Conservation (phyloP, 2,888 invertebrate species). For the Chaetogeoica ovagalla region DNA sequence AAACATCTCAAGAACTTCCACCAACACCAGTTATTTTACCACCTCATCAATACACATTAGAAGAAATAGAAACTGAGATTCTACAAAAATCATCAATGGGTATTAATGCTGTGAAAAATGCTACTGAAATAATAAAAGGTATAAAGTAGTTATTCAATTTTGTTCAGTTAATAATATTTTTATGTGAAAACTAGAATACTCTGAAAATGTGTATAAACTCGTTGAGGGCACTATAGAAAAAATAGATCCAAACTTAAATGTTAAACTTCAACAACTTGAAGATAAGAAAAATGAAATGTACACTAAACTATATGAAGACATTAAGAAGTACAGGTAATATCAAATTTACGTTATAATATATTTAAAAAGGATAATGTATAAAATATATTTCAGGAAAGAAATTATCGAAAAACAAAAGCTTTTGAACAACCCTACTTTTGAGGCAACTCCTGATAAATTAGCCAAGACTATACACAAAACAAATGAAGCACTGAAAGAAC, state of each 20-base stretch:
- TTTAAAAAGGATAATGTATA: not conserved
- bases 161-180: not conserved
- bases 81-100: constrained; percentile 8
- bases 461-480: constrained; percentile 27
- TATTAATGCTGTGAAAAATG: constrained; percentile 22
- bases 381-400: constrained; percentile 36
- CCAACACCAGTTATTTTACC: not conserved
- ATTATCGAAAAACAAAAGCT: constrained; percentile 38
- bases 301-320: constrained; percentile 22
- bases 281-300: constrained; percentile 19
- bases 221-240: constrained; percentile 17
- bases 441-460: constrained; percentile 25
- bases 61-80: constrained; percentile 47
- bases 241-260: constrained; percentile 36
- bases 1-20: constrained; percentile 11
- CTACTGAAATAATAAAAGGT: constrained; percentile 41
- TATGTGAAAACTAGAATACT: constrained; percentile 21
- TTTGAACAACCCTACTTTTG: constrained; percentile 27
- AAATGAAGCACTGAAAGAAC: constrained; percentile 24
- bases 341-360: not conserved
- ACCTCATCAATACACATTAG: constrained; percentile 27
- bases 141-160: not conserved
- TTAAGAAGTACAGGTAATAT: constrained; percentile 19
- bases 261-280: constrained; percentile 41
- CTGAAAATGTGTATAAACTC: constrained; percentile 25